These are phyloP conservation scores for Oxystoma pomonae DNA, from an alignment of 2,888 invertebrate genomes.

Conservation along the genomic window DNA sequence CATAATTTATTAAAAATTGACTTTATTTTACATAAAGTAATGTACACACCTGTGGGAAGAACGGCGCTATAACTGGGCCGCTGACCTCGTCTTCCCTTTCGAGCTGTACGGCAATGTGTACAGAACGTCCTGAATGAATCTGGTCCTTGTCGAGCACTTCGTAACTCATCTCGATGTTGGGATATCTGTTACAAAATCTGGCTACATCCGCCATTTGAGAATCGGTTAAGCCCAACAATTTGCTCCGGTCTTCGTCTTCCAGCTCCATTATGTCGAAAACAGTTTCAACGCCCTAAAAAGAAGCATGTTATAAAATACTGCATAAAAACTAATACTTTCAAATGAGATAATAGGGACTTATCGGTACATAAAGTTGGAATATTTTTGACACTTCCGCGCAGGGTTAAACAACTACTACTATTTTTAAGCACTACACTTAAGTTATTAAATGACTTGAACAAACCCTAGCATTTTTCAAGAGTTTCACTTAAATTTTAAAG, in stretches of 20 bases:
- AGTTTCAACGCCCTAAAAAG: slow-evolving; percentile 84
- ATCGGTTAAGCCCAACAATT: slow-evolving; percentile 74
- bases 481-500: too few species aligned
- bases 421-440: too few species aligned
- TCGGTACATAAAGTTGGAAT: too few species aligned
- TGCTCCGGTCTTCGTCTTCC: slow-evolving; percentile 83
- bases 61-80: slow-evolving; percentile 96
- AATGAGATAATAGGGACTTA: too few species aligned
- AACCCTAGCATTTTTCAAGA: too few species aligned
- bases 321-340: not conserved
- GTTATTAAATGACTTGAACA: too few species aligned
- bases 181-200: slow-evolving; percentile 97
- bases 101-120: slow-evolving; percentile 85
- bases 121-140: slow-evolving; percentile 77
- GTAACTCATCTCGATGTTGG: slow-evolving; percentile 94
- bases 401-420: too few species aligned
- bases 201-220: slow-evolving; percentile 97
- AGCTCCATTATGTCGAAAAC: slow-evolving; percentile 96
- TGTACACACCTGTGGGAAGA: slow-evolving; percentile 82
- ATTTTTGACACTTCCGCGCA: too few species aligned
- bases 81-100: slow-evolving; percentile 96
- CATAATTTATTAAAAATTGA: slow-evolving; percentile 6
- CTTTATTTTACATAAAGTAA: slow-evolving; percentile 18
- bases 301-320: slow-evolving; percentile 36
- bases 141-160: slow-evolving; percentile 80